Percentiles rank a stretch among this genome's conserved stretches.
phyloP scores from a whole-genome alignment of 2,888 invertebrate genomes.

The Lycophotia porphyrea region DNA sequence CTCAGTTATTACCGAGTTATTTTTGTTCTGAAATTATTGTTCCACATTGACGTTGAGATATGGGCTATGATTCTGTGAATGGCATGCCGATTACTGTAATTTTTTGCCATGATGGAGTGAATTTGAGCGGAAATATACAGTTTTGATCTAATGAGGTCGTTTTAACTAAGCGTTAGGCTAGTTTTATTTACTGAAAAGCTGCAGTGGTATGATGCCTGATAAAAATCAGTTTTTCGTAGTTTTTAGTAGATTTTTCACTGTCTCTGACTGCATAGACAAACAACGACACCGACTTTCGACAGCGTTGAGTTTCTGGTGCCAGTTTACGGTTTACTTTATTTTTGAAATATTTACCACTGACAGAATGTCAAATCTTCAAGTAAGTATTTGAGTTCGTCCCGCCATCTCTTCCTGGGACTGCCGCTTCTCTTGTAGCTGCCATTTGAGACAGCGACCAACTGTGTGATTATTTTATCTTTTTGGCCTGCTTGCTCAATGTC shows the following conservation, averaged over 20 bases:
- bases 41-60: constrained; percentile 43
- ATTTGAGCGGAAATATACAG: constrained; percentile 36
- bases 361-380: background rate
- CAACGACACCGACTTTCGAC: background rate
- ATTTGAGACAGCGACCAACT: background rate
- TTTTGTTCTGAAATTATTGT: constrained; percentile 50
- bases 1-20: constrained; percentile 43
- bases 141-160: constrained; percentile 6
- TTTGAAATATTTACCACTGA: background rate
- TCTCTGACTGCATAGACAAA: background rate
- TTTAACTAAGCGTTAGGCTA: background rate
- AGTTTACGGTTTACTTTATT: background rate
- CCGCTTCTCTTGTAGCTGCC: background rate
- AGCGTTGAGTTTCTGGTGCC: background rate
- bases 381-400: background rate
- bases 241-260: background rate
- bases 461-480: background rate
- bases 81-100: constrained; percentile 44
- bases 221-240: background rate
- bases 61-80: constrained; percentile 38
- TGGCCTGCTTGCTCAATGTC: background rate
- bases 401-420: background rate
- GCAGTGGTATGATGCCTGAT: background rate
- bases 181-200: background rate
- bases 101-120: constrained; percentile 35